A percentile compares a stretch with the other conserved stretches of the same genome.
These are phyloP conservation scores for Netelia inedita DNA, from an alignment of 2,888 invertebrate genomes.

Conservation along the genomic window DNA sequence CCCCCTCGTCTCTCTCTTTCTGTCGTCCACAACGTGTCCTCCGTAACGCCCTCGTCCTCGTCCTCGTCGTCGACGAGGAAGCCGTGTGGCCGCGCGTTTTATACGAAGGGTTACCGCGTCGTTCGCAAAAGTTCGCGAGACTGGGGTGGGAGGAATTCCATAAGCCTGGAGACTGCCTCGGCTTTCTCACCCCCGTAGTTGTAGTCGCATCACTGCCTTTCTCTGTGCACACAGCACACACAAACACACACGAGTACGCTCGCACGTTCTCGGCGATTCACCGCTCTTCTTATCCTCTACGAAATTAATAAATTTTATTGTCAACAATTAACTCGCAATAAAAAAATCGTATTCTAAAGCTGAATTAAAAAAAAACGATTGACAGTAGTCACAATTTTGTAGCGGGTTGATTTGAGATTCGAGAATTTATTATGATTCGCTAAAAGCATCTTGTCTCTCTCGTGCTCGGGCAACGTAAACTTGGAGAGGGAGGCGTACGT, in stretches of 20 bases:
- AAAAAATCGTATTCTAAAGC: not conserved
- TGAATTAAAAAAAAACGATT: slow-evolving; percentile 13
- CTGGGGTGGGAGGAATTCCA: slow-evolving; percentile 66
- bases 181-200: slow-evolving; percentile 15
- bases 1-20: slow-evolving; percentile 1
- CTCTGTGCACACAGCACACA: slow-evolving; percentile 39
- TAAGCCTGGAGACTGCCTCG: slow-evolving; percentile 63
- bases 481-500: slow-evolving; percentile 23
- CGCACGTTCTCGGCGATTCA: slow-evolving; percentile 39
- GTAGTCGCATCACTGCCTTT: slow-evolving; percentile 51
- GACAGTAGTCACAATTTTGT: slow-evolving; percentile 20
- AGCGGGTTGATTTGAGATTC: slow-evolving; percentile 39
- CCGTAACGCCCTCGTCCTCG: slow-evolving; percentile 6
- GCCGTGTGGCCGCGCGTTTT: slow-evolving; percentile 73
- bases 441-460: slow-evolving; percentile 61
- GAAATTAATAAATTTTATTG: not conserved
- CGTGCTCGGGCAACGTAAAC: not conserved
- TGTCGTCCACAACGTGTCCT: not conserved
- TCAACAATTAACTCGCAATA: not conserved
- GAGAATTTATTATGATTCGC: slow-evolving; percentile 71
- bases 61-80: slow-evolving; percentile 42
- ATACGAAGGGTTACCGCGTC: slow-evolving; percentile 78
- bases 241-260: slow-evolving; percentile 50
- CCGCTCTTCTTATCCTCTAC: slow-evolving; percentile 32
- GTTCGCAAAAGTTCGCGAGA: slow-evolving; percentile 74